A percentile compares a stretch with the other conserved stretches of the same genome.
These are phyloP conservation scores for Encarsia formosa DNA, from an alignment of 2,888 invertebrate genomes.

Conservation along the genomic window DNA sequence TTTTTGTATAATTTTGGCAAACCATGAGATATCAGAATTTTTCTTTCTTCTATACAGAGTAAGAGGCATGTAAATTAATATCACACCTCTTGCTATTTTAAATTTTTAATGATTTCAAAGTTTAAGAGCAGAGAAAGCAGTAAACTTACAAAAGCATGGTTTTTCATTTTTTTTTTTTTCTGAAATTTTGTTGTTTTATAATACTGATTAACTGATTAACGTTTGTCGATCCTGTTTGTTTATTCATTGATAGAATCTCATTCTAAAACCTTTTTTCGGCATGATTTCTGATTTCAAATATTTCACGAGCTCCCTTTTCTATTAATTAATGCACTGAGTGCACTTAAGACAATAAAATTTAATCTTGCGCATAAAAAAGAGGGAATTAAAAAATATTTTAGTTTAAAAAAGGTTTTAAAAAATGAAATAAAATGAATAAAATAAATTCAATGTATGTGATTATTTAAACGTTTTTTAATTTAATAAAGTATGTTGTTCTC, in stretches of 20 bases:
- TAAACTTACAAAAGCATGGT: constrained; percentile 20
- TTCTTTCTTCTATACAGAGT: constrained; percentile 7
- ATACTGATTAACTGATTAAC: constrained; percentile 19
- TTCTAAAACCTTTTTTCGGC: constrained; percentile 9
- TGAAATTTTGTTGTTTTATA: constrained; percentile 21
- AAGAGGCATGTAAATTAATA: constrained; percentile 18
- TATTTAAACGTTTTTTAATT: too few species aligned
- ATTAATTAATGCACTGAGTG: constrained; percentile 23
- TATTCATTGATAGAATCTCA: constrained; percentile 6
- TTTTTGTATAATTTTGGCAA: not conserved
- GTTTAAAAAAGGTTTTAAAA: too few species aligned
- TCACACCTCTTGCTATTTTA: constrained; percentile 5
- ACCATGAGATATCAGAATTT: not conserved
- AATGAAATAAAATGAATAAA: too few species aligned
- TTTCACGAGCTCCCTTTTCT: constrained; percentile 21
- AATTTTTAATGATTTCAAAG: too few species aligned
- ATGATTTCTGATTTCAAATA: constrained; percentile 26
- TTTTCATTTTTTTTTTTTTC: constrained; percentile 16
- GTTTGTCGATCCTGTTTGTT: constrained; percentile 9
- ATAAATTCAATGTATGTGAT: too few species aligned
- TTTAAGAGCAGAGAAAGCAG: constrained; percentile 5
- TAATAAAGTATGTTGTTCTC: too few species aligned
- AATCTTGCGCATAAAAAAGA: too few species aligned
- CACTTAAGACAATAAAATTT: constrained; percentile 8
- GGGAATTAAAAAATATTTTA: too few species aligned